phyloP scores from a whole-genome alignment of 2,888 invertebrate genomes.

The Drosophila mettleri region DNA sequence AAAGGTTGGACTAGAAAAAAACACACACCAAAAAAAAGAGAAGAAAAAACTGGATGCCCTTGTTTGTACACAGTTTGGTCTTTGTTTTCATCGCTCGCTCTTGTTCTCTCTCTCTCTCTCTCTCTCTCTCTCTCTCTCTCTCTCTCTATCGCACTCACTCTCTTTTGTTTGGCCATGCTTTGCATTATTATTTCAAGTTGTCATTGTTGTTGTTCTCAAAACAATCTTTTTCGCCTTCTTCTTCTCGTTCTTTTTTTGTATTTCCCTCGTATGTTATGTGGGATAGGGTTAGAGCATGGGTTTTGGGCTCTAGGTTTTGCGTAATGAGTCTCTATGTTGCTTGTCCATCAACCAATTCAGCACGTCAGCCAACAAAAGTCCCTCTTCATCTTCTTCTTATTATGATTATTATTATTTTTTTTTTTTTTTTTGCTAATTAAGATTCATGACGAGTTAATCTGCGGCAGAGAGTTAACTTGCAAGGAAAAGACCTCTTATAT shows the following conservation, averaged over 20 bases:
- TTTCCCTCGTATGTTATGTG: conserved; percentile 27
- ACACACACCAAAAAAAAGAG: conserved; percentile 8
- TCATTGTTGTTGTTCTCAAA: conserved; percentile 53
- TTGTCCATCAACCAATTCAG: conserved; percentile 55
- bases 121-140: conserved; percentile 12
- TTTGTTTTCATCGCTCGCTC: conserved; percentile 50
- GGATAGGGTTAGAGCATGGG: conserved; percentile 32
- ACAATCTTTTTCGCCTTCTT: conserved; percentile 34
- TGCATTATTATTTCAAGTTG: conserved; percentile 58
- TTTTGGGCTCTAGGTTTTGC: conserved; percentile 30
- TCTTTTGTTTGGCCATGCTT: conserved; percentile 23
- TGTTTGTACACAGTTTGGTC: conserved; percentile 66
- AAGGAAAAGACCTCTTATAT: conserved; percentile 7
- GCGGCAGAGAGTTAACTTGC: conserved; percentile 38
- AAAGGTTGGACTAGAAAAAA: conserved; percentile 62
- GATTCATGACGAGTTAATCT: conserved; percentile 66
- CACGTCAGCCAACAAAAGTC: conserved; percentile 23
- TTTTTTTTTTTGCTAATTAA: conserved; percentile 48
- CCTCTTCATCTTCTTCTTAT: background rate
- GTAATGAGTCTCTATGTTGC: conserved; percentile 51
- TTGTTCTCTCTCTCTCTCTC: conserved; percentile 16
- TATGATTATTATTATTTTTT: too few relatives aligned
- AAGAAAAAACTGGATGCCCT: conserved; percentile 72
- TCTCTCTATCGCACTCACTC: background rate
- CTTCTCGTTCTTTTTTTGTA: conserved; percentile 18